Conservation (phyloP, 2,888 invertebrate genomes). For the Charanyca ferruginea region DNA sequence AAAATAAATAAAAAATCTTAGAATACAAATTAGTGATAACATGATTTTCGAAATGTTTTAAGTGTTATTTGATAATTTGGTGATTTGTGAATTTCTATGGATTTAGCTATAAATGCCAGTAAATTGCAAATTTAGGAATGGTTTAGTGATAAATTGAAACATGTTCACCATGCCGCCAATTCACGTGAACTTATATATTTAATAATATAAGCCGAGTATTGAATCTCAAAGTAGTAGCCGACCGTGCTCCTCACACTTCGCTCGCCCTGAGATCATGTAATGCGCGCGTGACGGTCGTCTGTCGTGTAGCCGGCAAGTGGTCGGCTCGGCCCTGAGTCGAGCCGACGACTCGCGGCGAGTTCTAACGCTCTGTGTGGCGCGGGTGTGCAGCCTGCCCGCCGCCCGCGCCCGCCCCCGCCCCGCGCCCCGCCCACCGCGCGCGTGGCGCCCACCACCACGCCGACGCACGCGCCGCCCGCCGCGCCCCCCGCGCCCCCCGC, state of each 20-base stretch:
- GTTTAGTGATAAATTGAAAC: not conserved
- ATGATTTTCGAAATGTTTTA: not conserved
- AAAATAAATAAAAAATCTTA: not conserved
- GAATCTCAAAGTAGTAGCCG: constrained; percentile 2
- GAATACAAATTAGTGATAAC: not conserved
- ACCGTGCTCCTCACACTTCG: not conserved
- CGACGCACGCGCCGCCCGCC: constrained; percentile 11
- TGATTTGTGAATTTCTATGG: not conserved
- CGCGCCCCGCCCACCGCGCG: constrained; percentile 42
- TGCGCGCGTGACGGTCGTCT: not conserved
- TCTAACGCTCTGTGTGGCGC: constrained; percentile 65
- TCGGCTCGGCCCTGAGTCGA: constrained; percentile 39
- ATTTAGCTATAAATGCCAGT: not conserved
- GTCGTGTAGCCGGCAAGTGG: constrained; percentile 18
- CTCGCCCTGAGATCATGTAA: constrained; percentile 16
- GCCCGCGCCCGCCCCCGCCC: constrained; percentile 39
- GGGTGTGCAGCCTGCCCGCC: constrained; percentile 56
- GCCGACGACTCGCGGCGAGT: constrained; percentile 28
- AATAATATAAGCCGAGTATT: constrained; percentile 53
- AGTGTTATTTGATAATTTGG: not conserved
- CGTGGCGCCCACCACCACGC: constrained; percentile 31
- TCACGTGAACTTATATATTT: not conserved
- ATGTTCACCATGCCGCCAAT: not conserved
- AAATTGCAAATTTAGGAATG: not conserved
- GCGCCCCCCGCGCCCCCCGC: constrained; percentile 28